Evolutionary conservation across 1,140 invertebrate species (phyloP).

Genomic region (Papilio dardanus): DNA sequence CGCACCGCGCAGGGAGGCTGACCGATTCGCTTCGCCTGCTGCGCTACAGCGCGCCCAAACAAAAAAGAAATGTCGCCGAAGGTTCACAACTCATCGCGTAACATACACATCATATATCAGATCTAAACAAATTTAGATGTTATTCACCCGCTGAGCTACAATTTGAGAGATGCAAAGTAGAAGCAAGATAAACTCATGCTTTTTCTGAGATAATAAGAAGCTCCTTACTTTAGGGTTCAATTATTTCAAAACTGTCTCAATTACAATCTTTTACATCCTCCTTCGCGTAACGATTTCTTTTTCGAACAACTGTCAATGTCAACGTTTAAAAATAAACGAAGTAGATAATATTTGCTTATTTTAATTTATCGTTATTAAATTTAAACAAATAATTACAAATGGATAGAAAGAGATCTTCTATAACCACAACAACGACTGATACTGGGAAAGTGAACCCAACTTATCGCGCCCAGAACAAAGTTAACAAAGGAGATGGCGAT

Average conservation of each 20-base stretch:
- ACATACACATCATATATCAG: slow-evolving; percentile 16
- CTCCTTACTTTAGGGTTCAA: no score
- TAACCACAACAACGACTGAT: background rate
- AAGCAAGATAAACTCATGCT: background rate
- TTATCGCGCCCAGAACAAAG: slow-evolving; percentile 32
- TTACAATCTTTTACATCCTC: background rate
- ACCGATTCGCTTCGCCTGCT: slow-evolving; percentile 63
- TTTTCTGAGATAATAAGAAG: background rate
- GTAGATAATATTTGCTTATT: background rate
- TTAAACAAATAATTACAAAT: slow-evolving; percentile 6
- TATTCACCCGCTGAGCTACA: background rate
- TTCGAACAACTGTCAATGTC: slow-evolving; percentile 6
- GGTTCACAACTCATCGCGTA: slow-evolving; percentile 40
- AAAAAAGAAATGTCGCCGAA: slow-evolving; percentile 40
- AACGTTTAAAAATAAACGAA: background rate
- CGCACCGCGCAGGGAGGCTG: slow-evolving; percentile 56
- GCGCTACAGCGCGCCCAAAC: slow-evolving; percentile 25
- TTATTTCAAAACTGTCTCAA: background rate
- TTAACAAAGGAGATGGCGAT: slow-evolving; percentile 45
- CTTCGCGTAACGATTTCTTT: background rate
- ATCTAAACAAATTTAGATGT: background rate
- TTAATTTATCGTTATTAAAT: background rate
- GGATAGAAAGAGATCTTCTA: slow-evolving; percentile 25
- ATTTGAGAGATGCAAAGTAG: background rate
- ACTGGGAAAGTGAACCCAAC: background rate